Conservation (phyloP, 2,888 invertebrate species). For the Oasisia sp. region DNA sequence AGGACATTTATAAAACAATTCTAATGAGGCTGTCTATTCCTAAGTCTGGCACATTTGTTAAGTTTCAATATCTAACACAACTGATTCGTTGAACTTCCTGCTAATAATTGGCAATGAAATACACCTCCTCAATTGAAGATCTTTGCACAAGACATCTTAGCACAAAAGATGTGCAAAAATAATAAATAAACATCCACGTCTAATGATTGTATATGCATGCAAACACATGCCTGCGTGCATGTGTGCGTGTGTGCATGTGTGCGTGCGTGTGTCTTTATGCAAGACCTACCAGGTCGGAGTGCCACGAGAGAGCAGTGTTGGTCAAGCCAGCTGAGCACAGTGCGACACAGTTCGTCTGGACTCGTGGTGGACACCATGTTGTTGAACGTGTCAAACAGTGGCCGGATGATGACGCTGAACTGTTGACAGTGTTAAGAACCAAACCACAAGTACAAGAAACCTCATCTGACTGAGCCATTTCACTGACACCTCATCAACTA, state of each 20-base stretch:
- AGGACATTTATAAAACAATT: too few species aligned
- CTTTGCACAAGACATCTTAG: too few species aligned
- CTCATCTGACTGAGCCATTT: not conserved
- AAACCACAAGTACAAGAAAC: not conserved
- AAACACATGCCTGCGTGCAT: too few species aligned
- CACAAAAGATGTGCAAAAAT: not conserved
- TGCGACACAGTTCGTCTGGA: conserved; percentile 89
- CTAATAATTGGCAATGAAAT: too few species aligned
- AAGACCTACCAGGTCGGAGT: conserved; percentile 87
- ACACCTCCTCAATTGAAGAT: too few species aligned
- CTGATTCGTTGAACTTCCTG: too few species aligned
- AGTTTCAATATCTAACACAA: too few species aligned
- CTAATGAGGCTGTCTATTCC: too few species aligned
- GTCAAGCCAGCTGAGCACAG: conserved; percentile 93
- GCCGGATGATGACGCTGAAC: conserved; percentile 92
- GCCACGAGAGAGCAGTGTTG: conserved; percentile 95
- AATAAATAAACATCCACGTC: not conserved
- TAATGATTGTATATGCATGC: not conserved
- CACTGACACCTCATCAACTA: not conserved
- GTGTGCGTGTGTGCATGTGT: not conserved
- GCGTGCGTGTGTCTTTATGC: not conserved
- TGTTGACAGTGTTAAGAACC: conserved; percentile 66
- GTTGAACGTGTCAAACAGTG: conserved; percentile 89
- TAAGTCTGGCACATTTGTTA: too few species aligned
- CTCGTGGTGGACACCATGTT: conserved; percentile 91